Percentiles rank a stretch among this genome's conserved stretches.
Evolutionary conservation across 2,888 invertebrate genomes (phyloP).

Genomic region (Pharmacophagus antenor): DNA sequence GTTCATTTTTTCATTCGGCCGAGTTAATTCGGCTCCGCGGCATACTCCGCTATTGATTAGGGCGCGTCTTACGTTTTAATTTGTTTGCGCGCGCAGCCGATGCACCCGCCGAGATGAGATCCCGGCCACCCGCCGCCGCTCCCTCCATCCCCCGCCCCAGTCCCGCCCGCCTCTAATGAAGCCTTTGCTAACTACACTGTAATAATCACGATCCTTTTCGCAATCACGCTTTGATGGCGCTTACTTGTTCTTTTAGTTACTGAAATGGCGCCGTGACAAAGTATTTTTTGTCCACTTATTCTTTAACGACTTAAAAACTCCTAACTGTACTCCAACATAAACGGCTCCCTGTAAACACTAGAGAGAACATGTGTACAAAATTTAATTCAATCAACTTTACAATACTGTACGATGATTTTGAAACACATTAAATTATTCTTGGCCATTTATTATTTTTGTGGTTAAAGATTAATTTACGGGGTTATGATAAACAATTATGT

Average conservation of each 20-base stretch:
- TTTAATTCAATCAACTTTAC: conserved; percentile 16
- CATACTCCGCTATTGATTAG: conserved; percentile 80
- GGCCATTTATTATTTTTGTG: too few relatives aligned
- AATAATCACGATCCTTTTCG: conserved; percentile 71
- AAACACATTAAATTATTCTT: neutral
- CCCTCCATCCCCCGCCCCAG: conserved; percentile 38
- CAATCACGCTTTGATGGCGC: conserved; percentile 61
- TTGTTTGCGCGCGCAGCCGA: conserved; percentile 81
- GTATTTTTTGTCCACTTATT: conserved; percentile 45
- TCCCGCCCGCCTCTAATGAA: conserved; percentile 61
- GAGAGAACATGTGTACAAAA: conserved; percentile 12
- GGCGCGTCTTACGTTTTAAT: conserved; percentile 81
- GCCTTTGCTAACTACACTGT: conserved; percentile 68
- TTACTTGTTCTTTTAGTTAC: conserved; percentile 49
- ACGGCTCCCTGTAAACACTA: conserved; percentile 20
- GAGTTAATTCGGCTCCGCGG: conserved; percentile 80
- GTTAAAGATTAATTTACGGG: too few relatives aligned
- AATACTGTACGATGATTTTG: conserved; percentile 1
- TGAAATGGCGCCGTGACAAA: conserved; percentile 40
- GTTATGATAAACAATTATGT: too few relatives aligned
- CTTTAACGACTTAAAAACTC: conserved; percentile 40
- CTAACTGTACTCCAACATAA: conserved; percentile 13
- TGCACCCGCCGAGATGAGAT: conserved; percentile 75
- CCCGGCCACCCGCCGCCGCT: conserved; percentile 43
- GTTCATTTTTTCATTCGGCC: conserved; percentile 80